These are phyloP conservation scores for Bombyx mandarina DNA, from an alignment of 1,140 invertebrate species.

Conservation along the genomic window DNA sequence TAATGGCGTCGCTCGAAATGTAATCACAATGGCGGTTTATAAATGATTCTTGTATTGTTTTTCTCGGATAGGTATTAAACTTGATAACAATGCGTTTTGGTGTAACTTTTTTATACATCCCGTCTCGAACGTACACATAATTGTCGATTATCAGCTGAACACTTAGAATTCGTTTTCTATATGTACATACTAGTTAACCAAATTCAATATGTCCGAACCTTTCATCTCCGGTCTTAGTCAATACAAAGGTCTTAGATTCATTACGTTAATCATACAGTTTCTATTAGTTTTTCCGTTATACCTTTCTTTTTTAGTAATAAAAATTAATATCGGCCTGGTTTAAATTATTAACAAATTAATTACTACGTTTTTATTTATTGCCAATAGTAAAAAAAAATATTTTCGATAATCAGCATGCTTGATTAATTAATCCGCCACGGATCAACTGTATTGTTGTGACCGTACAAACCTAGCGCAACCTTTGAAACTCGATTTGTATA, in stretches of 20 bases:
- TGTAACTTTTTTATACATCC: conserved; percentile 42
- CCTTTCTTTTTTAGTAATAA: too few species aligned
- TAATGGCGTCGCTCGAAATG: neutral
- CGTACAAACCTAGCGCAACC: conserved; percentile 39
- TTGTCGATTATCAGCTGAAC: neutral
- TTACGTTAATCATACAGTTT: too few species aligned
- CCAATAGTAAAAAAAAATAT: too few species aligned
- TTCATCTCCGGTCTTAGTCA: too few species aligned
- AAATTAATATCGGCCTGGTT: too few species aligned
- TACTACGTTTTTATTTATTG: too few species aligned
- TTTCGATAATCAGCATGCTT: too few species aligned
- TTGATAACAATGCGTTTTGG: conserved; percentile 29
- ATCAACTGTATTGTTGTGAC: conserved; percentile 32
- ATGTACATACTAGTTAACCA: conserved; percentile 1
- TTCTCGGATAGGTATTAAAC: conserved; percentile 24
- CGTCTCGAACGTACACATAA: conserved; percentile 23
- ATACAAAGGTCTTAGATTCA: too few species aligned
- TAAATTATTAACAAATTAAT: too few species aligned
- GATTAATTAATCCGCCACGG: conserved; percentile 12
- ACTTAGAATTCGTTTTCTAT: neutral
- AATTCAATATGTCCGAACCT: too few species aligned
- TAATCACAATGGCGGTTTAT: conserved; percentile 46
- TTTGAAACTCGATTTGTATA: conserved; percentile 29
- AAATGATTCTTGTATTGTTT: conserved; percentile 57
- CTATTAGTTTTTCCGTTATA: too few species aligned